Conservation (phyloP, 1,140 invertebrate species). For the Lepidurus couesii region DNA sequence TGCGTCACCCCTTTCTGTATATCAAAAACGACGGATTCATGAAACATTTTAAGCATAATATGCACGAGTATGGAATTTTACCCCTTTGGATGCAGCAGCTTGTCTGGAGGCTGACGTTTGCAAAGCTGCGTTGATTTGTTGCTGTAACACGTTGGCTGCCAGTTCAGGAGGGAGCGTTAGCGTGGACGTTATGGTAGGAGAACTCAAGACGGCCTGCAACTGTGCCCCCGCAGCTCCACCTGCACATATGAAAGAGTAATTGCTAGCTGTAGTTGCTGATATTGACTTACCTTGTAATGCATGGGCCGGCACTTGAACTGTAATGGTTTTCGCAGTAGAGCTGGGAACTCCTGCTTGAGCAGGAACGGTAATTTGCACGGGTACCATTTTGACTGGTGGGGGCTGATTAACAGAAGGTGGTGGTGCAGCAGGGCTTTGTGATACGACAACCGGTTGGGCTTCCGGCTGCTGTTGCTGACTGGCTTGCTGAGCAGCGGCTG, state of each 20-base stretch:
- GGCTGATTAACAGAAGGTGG: conserved; percentile 40
- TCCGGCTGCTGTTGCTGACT: conserved; percentile 41
- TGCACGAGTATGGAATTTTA: not conserved
- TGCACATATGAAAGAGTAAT: not conserved
- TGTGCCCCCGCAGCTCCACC: conserved; percentile 49
- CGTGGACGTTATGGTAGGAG: conserved; percentile 75
- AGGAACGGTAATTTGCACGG: conserved; percentile 59
- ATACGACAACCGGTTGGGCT: conserved; percentile 41
- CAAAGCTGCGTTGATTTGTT: conserved; percentile 76
- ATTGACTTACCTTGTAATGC: conserved; percentile 57
- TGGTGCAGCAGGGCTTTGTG: conserved; percentile 42
- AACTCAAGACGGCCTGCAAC: conserved; percentile 62
- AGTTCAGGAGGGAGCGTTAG: conserved; percentile 70
- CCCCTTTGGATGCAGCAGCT: conserved; percentile 29
- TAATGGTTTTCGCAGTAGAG: conserved; percentile 61
- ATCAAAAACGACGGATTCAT: not conserved
- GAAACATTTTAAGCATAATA: not conserved
- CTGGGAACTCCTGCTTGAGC: conserved; percentile 56
- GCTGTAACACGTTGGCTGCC: conserved; percentile 71
- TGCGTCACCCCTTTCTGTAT: conserved; percentile 41
- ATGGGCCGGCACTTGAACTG: conserved; percentile 76
- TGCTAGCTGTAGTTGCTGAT: not conserved
- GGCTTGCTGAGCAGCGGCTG: conserved; percentile 27
- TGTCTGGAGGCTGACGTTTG: conserved; percentile 40
- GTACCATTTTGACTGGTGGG: conserved; percentile 46